Evolutionary conservation across 1,140 invertebrate genomes (phyloP).

Genomic region (Tenebrio molitor): DNA sequence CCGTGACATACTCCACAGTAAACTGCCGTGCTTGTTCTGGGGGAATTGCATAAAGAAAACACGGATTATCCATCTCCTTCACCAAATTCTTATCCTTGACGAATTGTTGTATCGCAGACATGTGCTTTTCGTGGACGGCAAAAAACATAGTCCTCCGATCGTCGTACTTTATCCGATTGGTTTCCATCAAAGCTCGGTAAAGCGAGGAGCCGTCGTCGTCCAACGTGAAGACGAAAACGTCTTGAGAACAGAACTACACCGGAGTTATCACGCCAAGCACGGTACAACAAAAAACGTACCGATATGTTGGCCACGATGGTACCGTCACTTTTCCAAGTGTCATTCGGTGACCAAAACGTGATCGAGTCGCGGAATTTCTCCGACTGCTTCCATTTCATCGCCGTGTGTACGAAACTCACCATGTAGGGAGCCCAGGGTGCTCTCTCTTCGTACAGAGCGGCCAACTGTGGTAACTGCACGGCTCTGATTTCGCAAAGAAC

Average conservation of each 20-base stretch:
- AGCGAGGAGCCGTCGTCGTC: constrained; percentile 50
- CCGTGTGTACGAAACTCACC: constrained; percentile 15
- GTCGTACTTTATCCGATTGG: constrained; percentile 53
- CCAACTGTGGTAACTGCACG: not conserved
- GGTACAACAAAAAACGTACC: constrained; percentile 2
- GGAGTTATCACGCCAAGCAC: no score
- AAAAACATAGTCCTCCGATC: constrained; percentile 10
- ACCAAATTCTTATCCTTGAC: not conserved
- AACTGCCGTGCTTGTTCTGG: constrained; percentile 50
- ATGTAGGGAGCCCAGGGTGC: constrained; percentile 5
- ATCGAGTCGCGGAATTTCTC: not conserved
- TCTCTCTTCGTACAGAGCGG: not conserved
- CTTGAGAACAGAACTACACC: not conserved
- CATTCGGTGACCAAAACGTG: not conserved
- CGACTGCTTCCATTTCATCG: constrained; percentile 7
- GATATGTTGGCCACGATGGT: not conserved
- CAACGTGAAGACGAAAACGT: constrained; percentile 53
- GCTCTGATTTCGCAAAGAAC: constrained; percentile 3
- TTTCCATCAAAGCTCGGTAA: constrained; percentile 51
- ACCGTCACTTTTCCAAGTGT: constrained; percentile 11
- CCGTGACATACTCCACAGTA: not conserved
- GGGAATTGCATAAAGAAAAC: constrained; percentile 52
- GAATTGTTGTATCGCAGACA: not conserved
- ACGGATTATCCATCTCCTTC: not conserved
- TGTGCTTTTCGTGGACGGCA: not conserved